Base-by-base conservation (phyloP, 2,113 vertebrate species). In the Saguinus imperator region DNA sequence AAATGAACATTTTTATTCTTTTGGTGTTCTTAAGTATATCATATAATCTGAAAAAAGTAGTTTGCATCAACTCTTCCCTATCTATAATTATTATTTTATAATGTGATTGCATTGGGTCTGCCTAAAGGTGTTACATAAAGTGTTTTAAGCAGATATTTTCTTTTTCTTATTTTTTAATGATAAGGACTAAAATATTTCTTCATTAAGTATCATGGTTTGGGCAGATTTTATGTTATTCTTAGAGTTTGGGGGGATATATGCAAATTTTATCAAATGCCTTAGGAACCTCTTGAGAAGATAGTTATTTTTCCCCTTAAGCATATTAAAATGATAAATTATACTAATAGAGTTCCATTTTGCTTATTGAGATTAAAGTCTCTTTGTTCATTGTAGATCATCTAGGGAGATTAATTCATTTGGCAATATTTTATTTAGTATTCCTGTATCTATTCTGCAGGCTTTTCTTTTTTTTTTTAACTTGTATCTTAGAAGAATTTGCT, bases 351-450 rank as follows among this genome's bases (percentile, higher is more conserved):
- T 94, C 8, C 4, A 6, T 85, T 96, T 87, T 85, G 43, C 20
- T 97, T 96, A 81, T 80, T 96, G 81, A 66, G 57, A 95, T 96
- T 92, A 94, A 97, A 92, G n/a, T 87, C 32, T 96, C 45, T 73
- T 70, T 80, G 8, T 70, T 76, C 50, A 82, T 77, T 58, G 58
- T 82, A 77, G 80, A 92, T 95, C 83, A 95, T 92, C 79, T 87
- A 50, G 13, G 83, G 27, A 87, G 17, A 91, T 93, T 95, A 84
- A 85, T 84, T 92, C 87, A 96, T 80, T 87, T 95, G 52, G 57
- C 8, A 88, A 64, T 90, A 81, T 88, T 96, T 97, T 96, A 57
- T 92, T 92, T 96, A 66, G 4, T 8, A 82, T 84, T 25, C 50
- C 68, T 81, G 2, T 13, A 35, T 76, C 21, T 72, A 72, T 90